Evolutionary conservation across 1,140 invertebrate genomes (phyloP).

Genomic region (Nasonia giraulti): DNA sequence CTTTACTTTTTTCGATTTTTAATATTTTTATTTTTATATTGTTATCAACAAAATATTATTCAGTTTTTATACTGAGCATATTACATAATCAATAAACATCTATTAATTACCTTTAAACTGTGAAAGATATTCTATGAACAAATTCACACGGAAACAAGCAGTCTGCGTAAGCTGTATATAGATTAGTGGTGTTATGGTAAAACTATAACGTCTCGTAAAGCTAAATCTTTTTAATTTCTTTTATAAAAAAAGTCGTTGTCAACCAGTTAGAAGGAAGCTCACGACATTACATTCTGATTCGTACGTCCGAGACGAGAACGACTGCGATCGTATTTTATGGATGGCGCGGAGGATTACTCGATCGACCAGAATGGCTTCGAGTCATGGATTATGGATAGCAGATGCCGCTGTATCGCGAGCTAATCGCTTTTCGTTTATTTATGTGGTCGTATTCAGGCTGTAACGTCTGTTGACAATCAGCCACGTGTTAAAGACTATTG

Average conservation of each 20-base stretch:
- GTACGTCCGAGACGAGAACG: neutral
- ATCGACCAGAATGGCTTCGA: neutral
- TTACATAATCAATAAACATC: too few species aligned
- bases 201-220: too few species aligned
- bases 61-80: too few species aligned
- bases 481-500: neutral
- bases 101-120: too few species aligned
- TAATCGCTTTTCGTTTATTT: neutral
- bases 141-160: too few species aligned
- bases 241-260: neutral
- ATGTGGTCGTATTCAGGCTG: neutral
- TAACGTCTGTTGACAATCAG: neutral
- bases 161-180: too few species aligned
- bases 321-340: neutral
- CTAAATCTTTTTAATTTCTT: too few species aligned
- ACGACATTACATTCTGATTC: neutral
- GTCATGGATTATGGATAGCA: neutral
- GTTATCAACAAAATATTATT: too few species aligned
- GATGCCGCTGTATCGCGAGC: neutral
- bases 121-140: too few species aligned
- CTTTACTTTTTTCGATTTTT: too few species aligned
- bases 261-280: neutral
- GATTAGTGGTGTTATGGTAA: too few species aligned
- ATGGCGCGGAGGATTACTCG: neutral
- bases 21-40: too few species aligned